Evolutionary conservation across 2,888 invertebrate genomes (phyloP).

Genomic region (Macrophya alboannulata): DNA sequence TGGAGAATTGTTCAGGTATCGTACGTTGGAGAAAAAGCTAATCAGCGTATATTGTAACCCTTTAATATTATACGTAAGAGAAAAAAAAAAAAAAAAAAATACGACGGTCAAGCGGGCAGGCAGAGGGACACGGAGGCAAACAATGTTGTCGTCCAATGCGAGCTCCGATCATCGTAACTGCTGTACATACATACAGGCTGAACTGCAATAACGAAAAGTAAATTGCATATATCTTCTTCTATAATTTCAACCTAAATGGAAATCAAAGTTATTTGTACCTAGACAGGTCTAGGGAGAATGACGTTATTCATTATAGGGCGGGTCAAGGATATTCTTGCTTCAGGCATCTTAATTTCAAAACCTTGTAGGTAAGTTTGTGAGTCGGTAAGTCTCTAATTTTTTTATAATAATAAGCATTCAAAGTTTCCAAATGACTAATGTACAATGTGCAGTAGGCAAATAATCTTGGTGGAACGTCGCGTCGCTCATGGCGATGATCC

Average conservation of each 20-base stretch:
- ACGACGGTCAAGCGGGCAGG: conserved; percentile 2
- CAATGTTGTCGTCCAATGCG: conserved; percentile 27
- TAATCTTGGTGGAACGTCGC: background rate
- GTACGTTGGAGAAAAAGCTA: conserved; percentile 31
- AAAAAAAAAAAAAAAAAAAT: background rate
- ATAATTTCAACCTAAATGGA: background rate
- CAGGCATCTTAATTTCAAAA: conserved; percentile 70
- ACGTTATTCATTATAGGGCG: conserved; percentile 67
- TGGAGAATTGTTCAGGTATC: background rate
- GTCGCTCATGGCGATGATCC: background rate
- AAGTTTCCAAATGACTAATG: background rate
- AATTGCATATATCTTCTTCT: background rate
- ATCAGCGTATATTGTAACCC: conserved; percentile 59
- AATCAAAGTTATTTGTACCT: conserved; percentile 62
- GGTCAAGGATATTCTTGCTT: conserved; percentile 66
- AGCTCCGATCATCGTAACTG: conserved; percentile 20
- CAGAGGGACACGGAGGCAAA: conserved; percentile 28
- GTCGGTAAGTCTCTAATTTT: conserved; percentile 72
- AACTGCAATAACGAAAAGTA: conserved; percentile 31
- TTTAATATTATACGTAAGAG: conserved; percentile 14
- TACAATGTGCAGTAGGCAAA: background rate
- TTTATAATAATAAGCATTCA: conserved; percentile 57
- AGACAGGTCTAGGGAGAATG: conserved; percentile 67
- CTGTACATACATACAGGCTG: conserved; percentile 11
- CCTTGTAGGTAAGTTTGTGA: conserved; percentile 70